Evolutionary conservation across 2,113 vertebrate species (phyloP).

Genomic region (Oceanodroma tethys): DNA sequence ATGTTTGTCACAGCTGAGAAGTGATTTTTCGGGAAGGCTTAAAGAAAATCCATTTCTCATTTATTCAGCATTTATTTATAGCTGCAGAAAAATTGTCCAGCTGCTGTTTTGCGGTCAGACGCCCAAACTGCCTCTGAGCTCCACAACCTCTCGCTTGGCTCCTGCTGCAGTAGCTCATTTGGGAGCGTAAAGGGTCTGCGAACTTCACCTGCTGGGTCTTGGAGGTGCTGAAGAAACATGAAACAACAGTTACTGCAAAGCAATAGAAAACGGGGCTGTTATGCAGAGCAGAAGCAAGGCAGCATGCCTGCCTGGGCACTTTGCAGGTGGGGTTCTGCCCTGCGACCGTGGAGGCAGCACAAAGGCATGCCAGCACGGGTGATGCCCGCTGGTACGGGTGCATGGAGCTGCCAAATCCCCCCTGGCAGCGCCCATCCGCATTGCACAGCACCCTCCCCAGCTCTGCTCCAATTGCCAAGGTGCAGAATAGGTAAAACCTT

Average conservation of each 20-base stretch:
- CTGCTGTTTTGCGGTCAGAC: background rate
- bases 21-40: slow-evolving; percentile 25
- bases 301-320: background rate
- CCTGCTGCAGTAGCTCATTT: background rate
- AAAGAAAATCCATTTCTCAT: slow-evolving; percentile 61
- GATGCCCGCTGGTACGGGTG: background rate
- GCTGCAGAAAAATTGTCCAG: slow-evolving; percentile 23
- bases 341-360: fast-evolving
- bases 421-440: background rate
- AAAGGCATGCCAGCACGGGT: fast-evolving
- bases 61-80: slow-evolving; percentile 49
- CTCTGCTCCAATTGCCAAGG: background rate
- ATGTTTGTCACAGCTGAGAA: slow-evolving; percentile 33
- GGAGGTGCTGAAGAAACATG: background rate
- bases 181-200: background rate
- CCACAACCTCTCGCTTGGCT: background rate
- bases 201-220: background rate
- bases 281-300: background rate
- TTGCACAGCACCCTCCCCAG: background rate
- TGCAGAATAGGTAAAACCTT: background rate
- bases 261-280: background rate
- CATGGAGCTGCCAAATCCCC: background rate
- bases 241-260: background rate
- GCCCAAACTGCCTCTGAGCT: background rate
- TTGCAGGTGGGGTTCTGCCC: background rate